Conservation (phyloP, 2,888 invertebrate species). For the Drosophila mulleri region DNA sequence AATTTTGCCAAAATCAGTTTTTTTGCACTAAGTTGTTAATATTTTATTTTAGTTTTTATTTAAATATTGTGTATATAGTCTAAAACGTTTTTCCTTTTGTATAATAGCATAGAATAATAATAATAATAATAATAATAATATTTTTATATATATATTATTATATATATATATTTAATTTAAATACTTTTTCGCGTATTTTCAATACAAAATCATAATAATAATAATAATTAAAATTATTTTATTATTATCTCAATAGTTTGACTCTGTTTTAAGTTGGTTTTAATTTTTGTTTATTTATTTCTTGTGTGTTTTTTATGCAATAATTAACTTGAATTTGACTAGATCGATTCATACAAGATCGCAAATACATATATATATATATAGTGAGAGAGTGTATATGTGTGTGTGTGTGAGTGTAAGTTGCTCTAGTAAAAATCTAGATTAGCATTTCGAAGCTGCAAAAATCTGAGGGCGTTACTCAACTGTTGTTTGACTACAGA, state of each 20-base stretch:
- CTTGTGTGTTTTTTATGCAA: constrained; percentile 60
- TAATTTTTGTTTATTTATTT: constrained; percentile 27
- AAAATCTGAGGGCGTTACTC: constrained; percentile 39
- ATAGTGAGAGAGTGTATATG: constrained; percentile 32
- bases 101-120: constrained; percentile 78
- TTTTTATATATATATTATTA: not conserved
- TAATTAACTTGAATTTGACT: constrained; percentile 85
- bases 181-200: constrained; percentile 75
- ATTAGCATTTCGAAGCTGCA: constrained; percentile 69
- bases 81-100: constrained; percentile 75
- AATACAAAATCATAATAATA: constrained; percentile 78
- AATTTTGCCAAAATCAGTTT: constrained; percentile 84
- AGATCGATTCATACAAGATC: constrained; percentile 80
- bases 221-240: constrained; percentile 49
- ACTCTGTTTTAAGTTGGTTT: constrained; percentile 57
- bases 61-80: constrained; percentile 72
- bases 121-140: constrained; percentile 62
- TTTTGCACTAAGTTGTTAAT: constrained; percentile 66
- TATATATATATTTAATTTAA: constrained; percentile 63
- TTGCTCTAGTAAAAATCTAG: constrained; percentile 74
- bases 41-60: constrained; percentile 39
- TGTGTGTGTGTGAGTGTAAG: constrained; percentile 26
- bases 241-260: constrained; percentile 75
- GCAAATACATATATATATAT: constrained; percentile 66
- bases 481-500: constrained; percentile 50